Conservation (phyloP, 2,797 vertebrate species). For the Acomys russatus region DNA sequence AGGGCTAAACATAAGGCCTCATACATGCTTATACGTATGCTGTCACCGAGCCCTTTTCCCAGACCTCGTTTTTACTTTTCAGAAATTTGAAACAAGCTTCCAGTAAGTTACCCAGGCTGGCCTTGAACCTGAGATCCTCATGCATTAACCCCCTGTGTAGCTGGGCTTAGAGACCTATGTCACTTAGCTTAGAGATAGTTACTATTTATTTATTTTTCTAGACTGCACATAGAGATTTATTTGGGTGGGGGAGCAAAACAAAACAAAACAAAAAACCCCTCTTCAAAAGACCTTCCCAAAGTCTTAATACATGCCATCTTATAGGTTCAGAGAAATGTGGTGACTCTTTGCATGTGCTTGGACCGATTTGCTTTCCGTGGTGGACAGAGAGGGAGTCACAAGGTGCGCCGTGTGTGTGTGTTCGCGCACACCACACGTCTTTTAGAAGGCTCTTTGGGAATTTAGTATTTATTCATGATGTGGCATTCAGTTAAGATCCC, state of each 20-base stretch:
- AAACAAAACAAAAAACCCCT: not conserved
- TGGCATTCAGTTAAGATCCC: not conserved
- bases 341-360: not conserved
- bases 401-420: not conserved
- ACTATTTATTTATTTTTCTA: not conserved
- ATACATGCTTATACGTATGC: not conserved
- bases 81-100: not conserved
- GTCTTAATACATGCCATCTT: slow-evolving; percentile 36
- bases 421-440: not conserved
- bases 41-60: too few relatives aligned
- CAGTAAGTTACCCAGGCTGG: not conserved
- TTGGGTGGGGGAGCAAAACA: not conserved
- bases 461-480: not conserved
- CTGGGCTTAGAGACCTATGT: not conserved
- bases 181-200: not conserved
- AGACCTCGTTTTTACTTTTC: not conserved
- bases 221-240: not conserved
- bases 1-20: not conserved
- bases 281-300: not conserved
- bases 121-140: not conserved
- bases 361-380: not conserved
- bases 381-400: not conserved
- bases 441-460: not conserved
- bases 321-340: not conserved
- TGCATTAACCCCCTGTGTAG: not conserved